Conservation (phyloP, 2,113 vertebrate genomes). For the Ardeotis arabs region DNA sequence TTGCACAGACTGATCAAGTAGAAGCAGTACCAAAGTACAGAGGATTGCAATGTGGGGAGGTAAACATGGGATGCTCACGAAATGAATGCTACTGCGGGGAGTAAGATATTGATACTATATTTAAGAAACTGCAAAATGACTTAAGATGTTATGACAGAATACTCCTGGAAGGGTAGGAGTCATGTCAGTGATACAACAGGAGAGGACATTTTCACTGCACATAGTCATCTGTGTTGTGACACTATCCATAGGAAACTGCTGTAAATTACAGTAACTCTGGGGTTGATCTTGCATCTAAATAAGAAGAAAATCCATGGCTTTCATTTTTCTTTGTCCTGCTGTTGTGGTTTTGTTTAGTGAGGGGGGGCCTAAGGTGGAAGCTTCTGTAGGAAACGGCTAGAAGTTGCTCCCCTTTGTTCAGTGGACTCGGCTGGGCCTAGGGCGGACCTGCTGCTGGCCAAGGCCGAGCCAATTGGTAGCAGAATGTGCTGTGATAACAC, state of each 20-base stretch:
- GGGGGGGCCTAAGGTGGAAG: too few species aligned
- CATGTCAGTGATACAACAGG: neutral
- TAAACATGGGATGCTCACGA: neutral
- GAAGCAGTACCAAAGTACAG: neutral
- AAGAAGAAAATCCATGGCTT: neutral
- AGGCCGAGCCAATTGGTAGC: too few species aligned
- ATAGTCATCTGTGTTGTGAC: neutral
- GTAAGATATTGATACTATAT: neutral
- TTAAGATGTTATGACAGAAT: neutral
- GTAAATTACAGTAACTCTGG: neutral
- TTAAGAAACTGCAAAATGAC: neutral
- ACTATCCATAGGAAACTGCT: neutral
- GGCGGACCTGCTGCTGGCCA: too few species aligned
- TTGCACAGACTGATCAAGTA: neutral
- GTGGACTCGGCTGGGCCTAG: too few species aligned
- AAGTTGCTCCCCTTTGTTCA: too few species aligned
- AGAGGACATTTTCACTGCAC: neutral
- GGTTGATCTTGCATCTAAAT: neutral
- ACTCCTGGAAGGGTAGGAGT: neutral
- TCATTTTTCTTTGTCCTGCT: neutral
- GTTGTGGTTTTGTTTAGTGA: too few species aligned
- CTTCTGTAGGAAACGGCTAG: too few species aligned
- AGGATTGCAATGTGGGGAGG: neutral
- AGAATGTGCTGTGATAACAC: too few species aligned
- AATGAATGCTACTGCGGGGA: neutral